Evolutionary conservation across 2,797 vertebrate genomes (phyloP).

Genomic region (Lerista edwardsae): DNA sequence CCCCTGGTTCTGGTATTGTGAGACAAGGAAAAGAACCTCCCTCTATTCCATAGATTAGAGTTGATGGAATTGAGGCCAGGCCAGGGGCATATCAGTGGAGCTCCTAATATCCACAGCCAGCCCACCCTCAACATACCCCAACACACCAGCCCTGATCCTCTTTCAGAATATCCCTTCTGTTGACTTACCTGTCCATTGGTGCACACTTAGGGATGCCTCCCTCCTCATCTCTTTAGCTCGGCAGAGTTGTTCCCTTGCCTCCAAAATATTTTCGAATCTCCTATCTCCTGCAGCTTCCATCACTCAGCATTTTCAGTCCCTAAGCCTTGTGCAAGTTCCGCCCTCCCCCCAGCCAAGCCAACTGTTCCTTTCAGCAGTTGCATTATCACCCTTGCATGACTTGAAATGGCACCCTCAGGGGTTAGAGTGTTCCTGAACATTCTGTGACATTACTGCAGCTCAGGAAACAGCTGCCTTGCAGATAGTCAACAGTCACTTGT

Average conservation of each 20-base stretch:
- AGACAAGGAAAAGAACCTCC: no score
- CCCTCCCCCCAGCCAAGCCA: not conserved
- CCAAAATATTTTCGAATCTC: not conserved
- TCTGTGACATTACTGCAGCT: not conserved
- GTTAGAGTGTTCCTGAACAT: not conserved
- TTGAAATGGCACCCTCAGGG: not conserved
- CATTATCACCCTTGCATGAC: not conserved
- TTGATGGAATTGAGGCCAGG: no score
- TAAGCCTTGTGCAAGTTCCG: not conserved
- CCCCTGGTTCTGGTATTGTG: no score
- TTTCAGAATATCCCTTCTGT: no score
- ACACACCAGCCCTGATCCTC: no score
- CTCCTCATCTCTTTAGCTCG: not conserved
- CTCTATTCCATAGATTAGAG: no score
- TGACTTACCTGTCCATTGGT: no score
- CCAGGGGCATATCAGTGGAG: no score
- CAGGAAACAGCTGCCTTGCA: not conserved
- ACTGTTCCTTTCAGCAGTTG: not conserved
- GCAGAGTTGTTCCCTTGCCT: no score
- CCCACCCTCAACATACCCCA: no score
- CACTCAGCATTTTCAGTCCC: not conserved
- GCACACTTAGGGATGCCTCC: no score
- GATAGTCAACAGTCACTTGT: not conserved
- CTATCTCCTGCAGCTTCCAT: not conserved
- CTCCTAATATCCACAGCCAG: no score